Percentiles rank a stretch among this genome's conserved stretches.
Evolutionary conservation across 1,140 invertebrate species (phyloP).

Genomic region (Caenorhabditis tropicalis): DNA sequence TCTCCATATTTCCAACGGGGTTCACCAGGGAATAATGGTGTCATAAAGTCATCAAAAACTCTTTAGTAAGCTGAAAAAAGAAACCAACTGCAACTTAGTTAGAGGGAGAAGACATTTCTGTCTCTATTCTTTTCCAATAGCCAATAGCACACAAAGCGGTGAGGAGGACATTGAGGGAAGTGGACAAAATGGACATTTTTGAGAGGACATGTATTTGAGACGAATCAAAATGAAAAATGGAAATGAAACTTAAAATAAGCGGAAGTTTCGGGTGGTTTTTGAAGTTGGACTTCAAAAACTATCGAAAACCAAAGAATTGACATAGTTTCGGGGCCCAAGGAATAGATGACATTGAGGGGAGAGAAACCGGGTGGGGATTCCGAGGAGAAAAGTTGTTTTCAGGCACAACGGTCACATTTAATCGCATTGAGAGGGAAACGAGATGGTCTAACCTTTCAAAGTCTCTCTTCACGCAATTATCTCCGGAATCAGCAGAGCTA

Average conservation of each 20-base stretch:
- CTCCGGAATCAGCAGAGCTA: too few species aligned
- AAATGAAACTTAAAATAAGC: conserved; percentile 24
- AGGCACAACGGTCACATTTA: background rate
- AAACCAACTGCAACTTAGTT: conserved; percentile 1
- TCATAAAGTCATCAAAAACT: too few species aligned
- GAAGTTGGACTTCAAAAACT: background rate
- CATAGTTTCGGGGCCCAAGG: background rate
- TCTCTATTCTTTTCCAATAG: too few species aligned
- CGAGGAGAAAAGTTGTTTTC: background rate
- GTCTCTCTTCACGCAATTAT: too few species aligned
- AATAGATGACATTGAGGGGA: background rate
- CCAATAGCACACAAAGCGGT: conserved; percentile 18
- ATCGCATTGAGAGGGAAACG: background rate
- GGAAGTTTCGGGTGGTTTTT: background rate
- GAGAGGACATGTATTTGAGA: background rate
- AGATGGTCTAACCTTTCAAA: too few species aligned
- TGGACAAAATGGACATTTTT: background rate
- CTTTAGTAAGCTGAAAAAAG: background rate
- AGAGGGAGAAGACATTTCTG: background rate
- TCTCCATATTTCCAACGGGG: too few species aligned
- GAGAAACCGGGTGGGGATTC: background rate
- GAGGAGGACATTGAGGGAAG: background rate
- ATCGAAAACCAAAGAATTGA: background rate
- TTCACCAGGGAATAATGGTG: too few species aligned
- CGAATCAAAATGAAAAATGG: background rate